phyloP scores from a whole-genome alignment of 1,140 invertebrate species.

The Bombus waltoni region DNA sequence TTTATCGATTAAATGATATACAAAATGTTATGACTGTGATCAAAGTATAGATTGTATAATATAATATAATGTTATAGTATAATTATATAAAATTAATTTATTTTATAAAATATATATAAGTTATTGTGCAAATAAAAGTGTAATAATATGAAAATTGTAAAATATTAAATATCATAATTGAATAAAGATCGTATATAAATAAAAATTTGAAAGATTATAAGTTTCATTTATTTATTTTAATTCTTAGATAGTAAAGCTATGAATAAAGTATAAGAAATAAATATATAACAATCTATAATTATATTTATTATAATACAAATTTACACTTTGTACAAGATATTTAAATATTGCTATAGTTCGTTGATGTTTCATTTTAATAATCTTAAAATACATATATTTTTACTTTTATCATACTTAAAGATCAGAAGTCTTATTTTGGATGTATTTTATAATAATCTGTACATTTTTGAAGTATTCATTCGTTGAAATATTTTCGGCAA shows the following conservation, averaged over 20 bases:
- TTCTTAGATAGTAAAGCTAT: background rate
- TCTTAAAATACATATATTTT: background rate
- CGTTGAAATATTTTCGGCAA: background rate
- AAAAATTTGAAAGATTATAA: slow-evolving; percentile 26
- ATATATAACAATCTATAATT: background rate
- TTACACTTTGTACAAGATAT: background rate
- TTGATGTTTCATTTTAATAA: background rate
- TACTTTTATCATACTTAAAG: background rate
- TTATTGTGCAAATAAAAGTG: background rate
- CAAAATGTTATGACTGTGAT: slow-evolving; percentile 58
- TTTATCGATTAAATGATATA: slow-evolving; percentile 44
- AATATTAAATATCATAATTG: slow-evolving; percentile 40
- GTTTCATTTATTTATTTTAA: slow-evolving; percentile 15
- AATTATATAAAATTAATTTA: no score
- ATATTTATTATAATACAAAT: slow-evolving; percentile 17
- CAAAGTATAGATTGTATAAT: slow-evolving; percentile 26
- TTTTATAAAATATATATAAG: no score
- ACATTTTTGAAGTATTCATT: slow-evolving; percentile 59
- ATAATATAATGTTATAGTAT: no score
- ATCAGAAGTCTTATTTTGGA: slow-evolving; percentile 29
- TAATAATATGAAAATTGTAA: slow-evolving; percentile 25
- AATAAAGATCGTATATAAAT: slow-evolving; percentile 57
- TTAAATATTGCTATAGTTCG: background rate
- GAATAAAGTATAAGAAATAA: slow-evolving; percentile 11
- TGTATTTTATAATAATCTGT: slow-evolving; percentile 49